phyloP scores from a whole-genome alignment of 2,113 vertebrate species.

The Seriola rivoliana region DNA sequence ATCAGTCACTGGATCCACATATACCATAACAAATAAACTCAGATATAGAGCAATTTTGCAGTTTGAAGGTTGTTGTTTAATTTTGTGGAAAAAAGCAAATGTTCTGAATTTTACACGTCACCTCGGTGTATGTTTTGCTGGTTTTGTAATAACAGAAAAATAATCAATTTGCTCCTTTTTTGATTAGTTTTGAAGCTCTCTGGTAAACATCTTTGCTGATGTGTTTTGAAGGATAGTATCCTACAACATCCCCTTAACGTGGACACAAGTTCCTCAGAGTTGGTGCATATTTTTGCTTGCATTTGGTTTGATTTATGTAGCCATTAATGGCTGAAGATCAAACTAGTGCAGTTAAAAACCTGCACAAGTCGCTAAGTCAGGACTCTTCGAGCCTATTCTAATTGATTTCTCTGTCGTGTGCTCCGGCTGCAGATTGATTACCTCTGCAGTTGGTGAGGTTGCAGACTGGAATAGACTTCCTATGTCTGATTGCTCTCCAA shows the following conservation, averaged over 20 bases:
- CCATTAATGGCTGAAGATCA: constrained; percentile 43
- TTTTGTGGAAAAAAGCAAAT: neutral
- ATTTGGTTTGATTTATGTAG: constrained; percentile 37
- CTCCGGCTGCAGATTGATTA: constrained; percentile 61
- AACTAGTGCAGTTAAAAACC: constrained; percentile 47
- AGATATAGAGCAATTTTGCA: too few relatives aligned
- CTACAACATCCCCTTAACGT: neutral
- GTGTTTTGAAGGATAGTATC: neutral
- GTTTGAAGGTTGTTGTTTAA: neutral
- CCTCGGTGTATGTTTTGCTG: neutral
- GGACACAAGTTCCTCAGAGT: neutral
- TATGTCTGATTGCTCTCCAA: constrained; percentile 45
- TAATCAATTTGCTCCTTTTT: too few relatives aligned
- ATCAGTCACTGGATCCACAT: too few relatives aligned
- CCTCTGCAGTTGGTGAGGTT: constrained; percentile 67
- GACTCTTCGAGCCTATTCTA: constrained; percentile 42
- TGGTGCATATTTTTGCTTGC: neutral
- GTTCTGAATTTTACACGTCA: neutral
- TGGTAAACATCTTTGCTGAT: neutral
- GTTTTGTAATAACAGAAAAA: neutral
- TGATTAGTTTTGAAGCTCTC: too few relatives aligned
- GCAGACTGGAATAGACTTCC: constrained; percentile 48
- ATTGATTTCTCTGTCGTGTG: constrained; percentile 70
- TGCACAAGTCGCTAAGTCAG: constrained; percentile 69
- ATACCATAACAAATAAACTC: neutral